Base-by-base conservation (phyloP, 1,140 invertebrate species). In the Pantala flavescens region DNA sequence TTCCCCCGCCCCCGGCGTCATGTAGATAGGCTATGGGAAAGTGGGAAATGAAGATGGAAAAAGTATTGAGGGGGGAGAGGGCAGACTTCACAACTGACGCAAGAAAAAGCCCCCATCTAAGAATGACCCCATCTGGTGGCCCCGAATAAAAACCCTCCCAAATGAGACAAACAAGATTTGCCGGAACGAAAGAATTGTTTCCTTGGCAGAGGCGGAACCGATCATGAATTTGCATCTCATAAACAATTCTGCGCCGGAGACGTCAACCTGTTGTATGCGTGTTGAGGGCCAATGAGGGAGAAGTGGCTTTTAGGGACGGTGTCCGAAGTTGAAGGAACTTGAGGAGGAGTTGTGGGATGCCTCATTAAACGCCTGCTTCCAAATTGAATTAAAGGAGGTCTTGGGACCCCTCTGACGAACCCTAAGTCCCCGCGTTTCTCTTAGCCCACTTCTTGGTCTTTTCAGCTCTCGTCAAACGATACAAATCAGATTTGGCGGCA, bases 171-270 rank as follows among this genome's bases (percentile, higher is more conserved):
- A 36, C 28, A 36, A 36, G 28, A 36, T 36, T 36, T 36, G 28
- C 28, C 28, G 28, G 28, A 36, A 36, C 28, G 28, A 36, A 36
- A 36, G 28, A 36, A 36, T 5, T 36, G 28, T 36, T 36, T 36
- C 28, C 28, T 36, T 36, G 9, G 28, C 3, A 36, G 28, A 36
- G 9, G 28, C 49, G 49, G 49, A 63, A 63, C 14, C 49, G n/a
- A 63, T 63, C 49, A 63, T 63, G 49, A 63, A 63, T 63, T 63
- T 63, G n/a, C 49, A 63, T 63, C 49, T 63, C 49, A 63, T 63
- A 63, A 63, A 63, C n/a, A 21, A 63, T 36, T 63, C 49, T 3
- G 49, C 49, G 49, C 3, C 49, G 49, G 49, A 63, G 14, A 5
- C 49, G 49, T 63, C 49, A 63, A 63, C 49, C 49, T 63, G 49